Conservation (phyloP, 2,888 invertebrate species). For the Eumerus sabulonum region DNA sequence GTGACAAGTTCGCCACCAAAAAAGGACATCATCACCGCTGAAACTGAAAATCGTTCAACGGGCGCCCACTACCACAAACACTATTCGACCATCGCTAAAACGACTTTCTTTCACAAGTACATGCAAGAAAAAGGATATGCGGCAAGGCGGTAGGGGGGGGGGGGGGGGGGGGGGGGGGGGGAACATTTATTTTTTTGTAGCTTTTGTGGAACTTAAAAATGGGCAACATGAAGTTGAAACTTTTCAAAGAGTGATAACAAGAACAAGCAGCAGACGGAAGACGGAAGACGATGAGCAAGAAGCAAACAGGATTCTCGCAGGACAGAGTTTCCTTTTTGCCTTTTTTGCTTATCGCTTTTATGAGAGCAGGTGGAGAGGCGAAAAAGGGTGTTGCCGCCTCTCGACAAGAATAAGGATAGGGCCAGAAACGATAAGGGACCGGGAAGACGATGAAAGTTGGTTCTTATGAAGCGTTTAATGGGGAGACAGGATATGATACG, state of each 20-base stretch:
- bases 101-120: conserved; percentile 47
- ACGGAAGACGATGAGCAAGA: not conserved
- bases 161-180: too few species aligned
- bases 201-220: conserved; percentile 2
- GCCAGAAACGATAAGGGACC: conserved; percentile 22
- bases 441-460: not conserved
- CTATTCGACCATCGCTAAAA: conserved; percentile 39
- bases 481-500: conserved; percentile 26
- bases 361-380: not conserved
- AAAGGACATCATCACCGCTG: conserved; percentile 18
- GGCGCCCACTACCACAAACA: conserved; percentile 35
- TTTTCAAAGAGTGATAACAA: conserved; percentile 43
- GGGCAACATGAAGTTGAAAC: conserved; percentile 25
- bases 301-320: not conserved
- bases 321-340: not conserved
- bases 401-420: too few species aligned
- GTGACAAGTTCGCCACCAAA: conserved; percentile 7
- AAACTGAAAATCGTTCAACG: conserved; percentile 39
- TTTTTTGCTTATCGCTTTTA: not conserved
- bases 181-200: too few species aligned
- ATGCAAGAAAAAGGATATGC: conserved; percentile 22
- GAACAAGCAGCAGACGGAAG: conserved; percentile 17
- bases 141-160: too few species aligned
- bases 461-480: not conserved
- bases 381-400: conserved; percentile 6